A percentile compares a stretch with the other conserved stretches of the same genome.
phyloP scores from a whole-genome alignment of 2,888 invertebrate genomes.

The Tetheella fluctuosa region DNA sequence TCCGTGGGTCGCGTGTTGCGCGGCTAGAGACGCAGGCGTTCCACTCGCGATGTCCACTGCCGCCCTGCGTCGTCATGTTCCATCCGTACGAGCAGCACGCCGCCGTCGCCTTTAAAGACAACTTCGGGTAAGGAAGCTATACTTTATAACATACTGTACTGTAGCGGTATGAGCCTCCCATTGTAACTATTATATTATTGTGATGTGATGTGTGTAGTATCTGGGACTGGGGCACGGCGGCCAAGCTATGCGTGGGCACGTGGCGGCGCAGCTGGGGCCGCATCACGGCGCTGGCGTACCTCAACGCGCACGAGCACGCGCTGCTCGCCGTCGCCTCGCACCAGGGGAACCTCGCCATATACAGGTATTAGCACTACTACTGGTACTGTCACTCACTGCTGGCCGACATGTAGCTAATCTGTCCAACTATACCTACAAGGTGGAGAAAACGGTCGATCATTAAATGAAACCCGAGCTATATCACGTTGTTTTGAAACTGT shows the following conservation, averaged over 20 bases:
- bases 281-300: conserved; percentile 92
- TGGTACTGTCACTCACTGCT: not conserved
- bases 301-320: conserved; percentile 93
- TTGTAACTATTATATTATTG: too few relatives aligned
- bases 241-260: conserved; percentile 86
- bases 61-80: conserved; percentile 91
- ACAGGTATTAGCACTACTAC: conserved; percentile 56
- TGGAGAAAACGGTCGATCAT: too few relatives aligned
- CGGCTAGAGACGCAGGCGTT: conserved; percentile 93
- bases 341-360: conserved; percentile 90
- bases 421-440: too few relatives aligned
- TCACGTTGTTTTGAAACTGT: too few relatives aligned
- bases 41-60: conserved; percentile 90
- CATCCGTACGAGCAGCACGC: conserved; percentile 96
- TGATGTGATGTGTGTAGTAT: conserved; percentile 78
- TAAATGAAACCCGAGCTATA: too few relatives aligned
- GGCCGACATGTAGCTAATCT: too few relatives aligned
- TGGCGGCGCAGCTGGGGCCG: conserved; percentile 84
- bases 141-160: too few relatives aligned
- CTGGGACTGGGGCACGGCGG: conserved; percentile 93
- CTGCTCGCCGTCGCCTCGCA: conserved; percentile 90
- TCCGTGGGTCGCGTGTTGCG: conserved; percentile 70
- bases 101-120: conserved; percentile 93
- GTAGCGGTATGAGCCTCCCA: too few relatives aligned
- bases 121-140: conserved; percentile 85